Percentiles rank a stretch among this genome's conserved stretches.
Evolutionary conservation across 2,888 invertebrate species (phyloP).

Genomic region (Idaea biselata): DNA sequence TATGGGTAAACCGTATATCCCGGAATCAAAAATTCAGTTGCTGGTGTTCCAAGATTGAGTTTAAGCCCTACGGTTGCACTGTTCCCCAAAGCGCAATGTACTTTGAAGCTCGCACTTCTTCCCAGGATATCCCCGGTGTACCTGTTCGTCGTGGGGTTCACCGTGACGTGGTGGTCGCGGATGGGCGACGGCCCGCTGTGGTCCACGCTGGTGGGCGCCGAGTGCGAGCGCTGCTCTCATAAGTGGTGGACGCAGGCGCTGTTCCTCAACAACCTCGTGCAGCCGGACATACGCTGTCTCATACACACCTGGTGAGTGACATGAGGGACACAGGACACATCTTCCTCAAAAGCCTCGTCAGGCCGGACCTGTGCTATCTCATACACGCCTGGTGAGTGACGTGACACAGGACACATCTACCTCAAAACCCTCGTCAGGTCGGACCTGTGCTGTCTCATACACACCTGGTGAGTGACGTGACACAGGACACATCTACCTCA

Average conservation of each 20-base stretch:
- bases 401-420: too few relatives aligned
- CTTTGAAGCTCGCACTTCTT: not conserved
- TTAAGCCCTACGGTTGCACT: too few relatives aligned
- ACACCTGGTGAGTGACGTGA: slow-evolving; percentile 47
- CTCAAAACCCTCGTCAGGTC: too few relatives aligned
- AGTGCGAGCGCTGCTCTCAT: slow-evolving; percentile 40
- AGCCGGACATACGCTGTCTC: slow-evolving; percentile 48
- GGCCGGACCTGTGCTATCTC: not conserved
- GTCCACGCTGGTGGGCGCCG: slow-evolving; percentile 38
- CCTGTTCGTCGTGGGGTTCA: slow-evolving; percentile 46
- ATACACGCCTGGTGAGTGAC: slow-evolving; percentile 49
- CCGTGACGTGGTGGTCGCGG: slow-evolving; percentile 52
- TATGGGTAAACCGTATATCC: too few relatives aligned
- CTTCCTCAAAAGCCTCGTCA: too few relatives aligned
- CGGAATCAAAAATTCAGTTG: too few relatives aligned
- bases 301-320: slow-evolving; percentile 54
- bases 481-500: too few relatives aligned
- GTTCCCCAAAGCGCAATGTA: not conserved
- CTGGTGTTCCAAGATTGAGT: too few relatives aligned
- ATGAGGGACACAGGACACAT: too few relatives aligned
- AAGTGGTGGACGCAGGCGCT: slow-evolving; percentile 57
- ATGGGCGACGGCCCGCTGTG: slow-evolving; percentile 50
- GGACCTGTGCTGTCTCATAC: not conserved
- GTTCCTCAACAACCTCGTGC: slow-evolving; percentile 49
- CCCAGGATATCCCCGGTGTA: slow-evolving; percentile 50